phyloP scores from a whole-genome alignment of 2,113 vertebrate genomes.

The Pterophyllum scalare region DNA sequence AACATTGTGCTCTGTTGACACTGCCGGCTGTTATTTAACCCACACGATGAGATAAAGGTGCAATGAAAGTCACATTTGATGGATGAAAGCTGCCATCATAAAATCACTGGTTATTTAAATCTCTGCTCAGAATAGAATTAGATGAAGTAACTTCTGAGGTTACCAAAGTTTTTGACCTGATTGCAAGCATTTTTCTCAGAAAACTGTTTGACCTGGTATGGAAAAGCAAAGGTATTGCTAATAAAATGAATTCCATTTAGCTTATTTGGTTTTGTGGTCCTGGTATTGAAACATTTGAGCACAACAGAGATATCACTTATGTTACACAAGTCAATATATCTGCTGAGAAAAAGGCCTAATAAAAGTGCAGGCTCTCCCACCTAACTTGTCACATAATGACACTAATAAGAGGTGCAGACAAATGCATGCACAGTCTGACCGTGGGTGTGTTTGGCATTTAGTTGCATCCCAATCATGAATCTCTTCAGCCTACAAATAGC shows the following conservation, averaged over 20 bases:
- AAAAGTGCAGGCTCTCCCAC: constrained; percentile 2
- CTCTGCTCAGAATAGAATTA: neutral
- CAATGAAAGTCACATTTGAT: neutral
- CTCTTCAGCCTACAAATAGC: constrained; percentile 17
- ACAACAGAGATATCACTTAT: neutral
- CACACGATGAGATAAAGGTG: neutral
- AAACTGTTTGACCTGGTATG: neutral
- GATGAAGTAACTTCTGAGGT: neutral
- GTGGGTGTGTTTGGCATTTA: constrained; percentile 2
- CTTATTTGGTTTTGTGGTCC: neutral
- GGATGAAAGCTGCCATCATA: neutral
- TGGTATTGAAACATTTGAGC: neutral
- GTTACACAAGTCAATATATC: neutral
- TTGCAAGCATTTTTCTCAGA: neutral
- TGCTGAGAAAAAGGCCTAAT: neutral
- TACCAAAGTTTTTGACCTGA: neutral
- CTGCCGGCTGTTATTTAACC: neutral
- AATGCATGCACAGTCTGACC: neutral
- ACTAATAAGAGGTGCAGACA: neutral
- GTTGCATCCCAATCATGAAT: constrained; percentile 12
- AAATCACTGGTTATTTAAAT: constrained; percentile 1
- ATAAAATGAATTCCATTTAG: neutral
- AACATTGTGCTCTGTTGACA: neutral
- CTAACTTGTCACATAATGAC: neutral
- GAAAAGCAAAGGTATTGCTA: neutral